phyloP scores from a whole-genome alignment of 2,113 vertebrate genomes.

The Aptenodytes forsteri region DNA sequence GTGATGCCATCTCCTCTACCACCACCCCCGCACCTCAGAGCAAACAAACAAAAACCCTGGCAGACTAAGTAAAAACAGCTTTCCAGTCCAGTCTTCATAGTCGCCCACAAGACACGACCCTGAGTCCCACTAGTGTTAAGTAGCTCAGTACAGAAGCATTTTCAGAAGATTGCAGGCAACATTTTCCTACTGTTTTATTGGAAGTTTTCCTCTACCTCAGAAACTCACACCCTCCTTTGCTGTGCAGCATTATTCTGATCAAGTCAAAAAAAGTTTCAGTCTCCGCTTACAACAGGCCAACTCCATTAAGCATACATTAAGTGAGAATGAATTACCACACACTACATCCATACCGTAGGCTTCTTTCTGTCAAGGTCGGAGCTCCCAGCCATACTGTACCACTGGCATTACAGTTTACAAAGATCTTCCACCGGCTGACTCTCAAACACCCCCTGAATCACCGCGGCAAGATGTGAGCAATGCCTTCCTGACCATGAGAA shows the following conservation, averaged over 20 bases:
- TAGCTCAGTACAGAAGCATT: background rate
- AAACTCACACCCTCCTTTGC: background rate
- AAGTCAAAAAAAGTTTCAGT: background rate
- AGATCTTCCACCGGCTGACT: background rate
- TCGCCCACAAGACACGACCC: no score
- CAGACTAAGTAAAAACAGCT: background rate
- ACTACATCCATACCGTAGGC: no score
- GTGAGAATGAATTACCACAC: background rate
- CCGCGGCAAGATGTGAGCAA: background rate
- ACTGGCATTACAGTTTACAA: background rate
- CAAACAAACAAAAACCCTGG: background rate
- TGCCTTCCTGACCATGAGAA: background rate
- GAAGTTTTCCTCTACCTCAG: background rate
- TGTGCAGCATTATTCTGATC: background rate
- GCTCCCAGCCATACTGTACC: background rate
- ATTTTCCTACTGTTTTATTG: background rate
- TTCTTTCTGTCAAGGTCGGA: background rate
- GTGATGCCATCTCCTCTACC: background rate
- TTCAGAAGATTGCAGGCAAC: background rate
- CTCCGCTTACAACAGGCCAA: background rate
- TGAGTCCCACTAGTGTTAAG: fast-evolving
- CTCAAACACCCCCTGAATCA: background rate
- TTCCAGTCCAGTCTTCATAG: background rate
- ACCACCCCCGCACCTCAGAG: background rate
- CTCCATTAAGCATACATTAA: background rate